These are phyloP conservation scores for Napeogenes sylphis DNA, from an alignment of 2,888 invertebrate species.

Conservation along the genomic window DNA sequence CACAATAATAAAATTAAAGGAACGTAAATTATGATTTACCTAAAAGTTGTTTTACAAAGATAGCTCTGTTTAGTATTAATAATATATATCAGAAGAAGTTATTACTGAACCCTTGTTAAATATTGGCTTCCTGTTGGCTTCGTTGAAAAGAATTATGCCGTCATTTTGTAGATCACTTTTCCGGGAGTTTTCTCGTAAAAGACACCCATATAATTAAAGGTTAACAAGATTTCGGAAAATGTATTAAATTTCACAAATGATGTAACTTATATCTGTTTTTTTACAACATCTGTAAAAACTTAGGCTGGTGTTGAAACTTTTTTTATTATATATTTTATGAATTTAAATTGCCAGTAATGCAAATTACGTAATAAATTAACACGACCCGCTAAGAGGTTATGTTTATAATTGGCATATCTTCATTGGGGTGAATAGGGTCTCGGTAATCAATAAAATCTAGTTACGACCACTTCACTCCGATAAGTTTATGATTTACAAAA, in stretches of 20 bases:
- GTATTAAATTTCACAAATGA: background rate
- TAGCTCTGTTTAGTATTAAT: too few species aligned
- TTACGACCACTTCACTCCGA: background rate
- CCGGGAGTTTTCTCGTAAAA: constrained; percentile 1
- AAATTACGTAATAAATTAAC: background rate
- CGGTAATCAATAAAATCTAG: background rate
- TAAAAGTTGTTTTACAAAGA: too few species aligned
- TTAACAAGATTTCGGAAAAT: background rate
- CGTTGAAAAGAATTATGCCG: background rate
- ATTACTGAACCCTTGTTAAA: background rate
- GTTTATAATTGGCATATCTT: background rate
- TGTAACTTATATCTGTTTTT: too few species aligned
- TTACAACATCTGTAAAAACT: too few species aligned
- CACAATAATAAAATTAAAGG: too few species aligned
- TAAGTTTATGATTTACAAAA: background rate
- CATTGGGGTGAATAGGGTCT: background rate
- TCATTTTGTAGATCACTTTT: background rate
- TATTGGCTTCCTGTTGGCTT: background rate
- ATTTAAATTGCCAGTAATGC: background rate
- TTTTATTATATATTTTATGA: background rate
- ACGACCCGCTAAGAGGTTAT: background rate
- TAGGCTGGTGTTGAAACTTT: background rate
- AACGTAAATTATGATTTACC: too few species aligned
- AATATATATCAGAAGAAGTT: too few species aligned
- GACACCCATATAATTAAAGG: background rate